A percentile compares a stretch with the other conserved stretches of the same genome.
Conservation (phyloP, 2,888 invertebrate genomes). For the Poecilus cupreus region DNA sequence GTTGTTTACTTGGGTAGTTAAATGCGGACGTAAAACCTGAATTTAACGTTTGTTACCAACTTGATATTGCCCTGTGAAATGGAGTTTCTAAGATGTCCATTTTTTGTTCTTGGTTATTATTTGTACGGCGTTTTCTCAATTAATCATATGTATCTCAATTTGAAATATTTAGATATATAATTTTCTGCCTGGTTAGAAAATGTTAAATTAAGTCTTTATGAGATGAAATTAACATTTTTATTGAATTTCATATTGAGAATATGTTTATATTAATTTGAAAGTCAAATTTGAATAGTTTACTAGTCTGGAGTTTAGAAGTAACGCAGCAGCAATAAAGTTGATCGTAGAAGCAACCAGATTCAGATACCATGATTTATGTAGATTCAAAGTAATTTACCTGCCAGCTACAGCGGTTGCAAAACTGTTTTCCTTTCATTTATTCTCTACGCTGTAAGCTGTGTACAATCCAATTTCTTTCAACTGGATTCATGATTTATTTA, state of each 20-base stretch:
- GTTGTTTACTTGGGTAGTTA: slow-evolving; percentile 24
- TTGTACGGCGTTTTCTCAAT: neutral
- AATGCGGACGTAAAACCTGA: neutral
- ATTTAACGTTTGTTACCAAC: slow-evolving; percentile 16
- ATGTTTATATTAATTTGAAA: slow-evolving; percentile 39
- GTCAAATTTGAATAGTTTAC: slow-evolving; percentile 36
- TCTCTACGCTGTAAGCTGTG: too few relatives aligned
- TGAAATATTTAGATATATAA: neutral
- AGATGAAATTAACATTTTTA: slow-evolving; percentile 37
- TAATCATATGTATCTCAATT: slow-evolving; percentile 6
- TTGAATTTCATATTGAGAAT: slow-evolving; percentile 36
- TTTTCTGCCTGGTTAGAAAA: slow-evolving; percentile 15
- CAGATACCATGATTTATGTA: slow-evolving; percentile 25
- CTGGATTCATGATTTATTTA: too few relatives aligned
- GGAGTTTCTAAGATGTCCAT: neutral
- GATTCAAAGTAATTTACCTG: neutral
- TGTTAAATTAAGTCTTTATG: slow-evolving; percentile 43
- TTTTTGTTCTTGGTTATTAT: neutral
- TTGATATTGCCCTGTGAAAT: neutral
- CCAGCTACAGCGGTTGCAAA: neutral
- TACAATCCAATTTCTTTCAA: too few relatives aligned
- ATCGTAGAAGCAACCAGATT: slow-evolving; percentile 15
- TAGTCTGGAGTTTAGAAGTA: neutral
- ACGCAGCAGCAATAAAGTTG: slow-evolving; percentile 10
- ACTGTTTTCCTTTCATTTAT: neutral